Evolutionary conservation across 2,797 vertebrate species (phyloP).

Genomic region (Harpagifer antarcticus): DNA sequence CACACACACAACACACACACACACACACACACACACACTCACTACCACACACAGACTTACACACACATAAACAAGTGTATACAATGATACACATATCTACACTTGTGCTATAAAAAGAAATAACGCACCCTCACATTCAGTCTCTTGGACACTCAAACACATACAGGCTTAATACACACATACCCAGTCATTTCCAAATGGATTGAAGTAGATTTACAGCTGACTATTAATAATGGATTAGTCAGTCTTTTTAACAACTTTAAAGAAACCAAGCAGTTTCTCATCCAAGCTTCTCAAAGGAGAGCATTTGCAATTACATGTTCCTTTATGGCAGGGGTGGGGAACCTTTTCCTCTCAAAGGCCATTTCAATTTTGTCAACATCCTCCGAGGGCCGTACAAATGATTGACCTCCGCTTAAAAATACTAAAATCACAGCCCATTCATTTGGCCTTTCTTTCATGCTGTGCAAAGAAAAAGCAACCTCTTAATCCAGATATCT

Average conservation of each 20-base stretch:
- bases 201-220: background rate
- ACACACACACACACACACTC: slow-evolving; percentile 70
- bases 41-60: slow-evolving; percentile 42
- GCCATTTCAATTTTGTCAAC: no score
- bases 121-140: slow-evolving; percentile 16
- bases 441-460: no score
- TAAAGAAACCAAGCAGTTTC: no score
- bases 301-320: background rate
- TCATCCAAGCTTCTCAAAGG: background rate
- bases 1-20: slow-evolving; percentile 66
- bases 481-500: no score
- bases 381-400: no score
- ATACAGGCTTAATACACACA: background rate
- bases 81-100: slow-evolving; percentile 12
- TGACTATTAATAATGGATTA: background rate
- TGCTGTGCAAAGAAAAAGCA: no score
- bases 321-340: no score
- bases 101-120: slow-evolving; percentile 37
- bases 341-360: no score
- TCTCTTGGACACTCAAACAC: slow-evolving; percentile 21
- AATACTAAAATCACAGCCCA: no score
- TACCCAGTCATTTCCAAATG: background rate
- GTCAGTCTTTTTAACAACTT: background rate
- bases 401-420: no score
- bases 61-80: slow-evolving; percentile 23